phyloP scores from a whole-genome alignment of 64 coral and sea anemone genomes.

The Dendronephthya gigantea region DNA sequence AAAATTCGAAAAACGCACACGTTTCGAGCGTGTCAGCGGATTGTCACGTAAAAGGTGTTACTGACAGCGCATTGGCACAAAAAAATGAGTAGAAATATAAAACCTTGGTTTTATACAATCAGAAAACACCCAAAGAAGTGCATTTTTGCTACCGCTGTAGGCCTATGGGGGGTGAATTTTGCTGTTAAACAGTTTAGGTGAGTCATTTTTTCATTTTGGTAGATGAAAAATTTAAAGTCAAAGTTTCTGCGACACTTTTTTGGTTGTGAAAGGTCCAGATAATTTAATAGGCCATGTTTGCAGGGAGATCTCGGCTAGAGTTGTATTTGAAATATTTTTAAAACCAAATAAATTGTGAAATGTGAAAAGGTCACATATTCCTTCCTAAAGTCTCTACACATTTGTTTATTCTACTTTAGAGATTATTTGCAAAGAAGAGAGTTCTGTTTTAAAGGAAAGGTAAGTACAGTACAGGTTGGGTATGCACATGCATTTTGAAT shows the following conservation, averaged over 20 bases:
- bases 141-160: neutral
- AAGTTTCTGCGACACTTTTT: no score
- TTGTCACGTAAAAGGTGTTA: no score
- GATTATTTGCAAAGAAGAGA: conserved; percentile 6
- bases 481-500: no score
- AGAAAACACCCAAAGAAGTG: neutral
- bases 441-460: neutral
- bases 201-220: neutral
- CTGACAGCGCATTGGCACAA: neutral
- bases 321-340: no score
- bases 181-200: conserved; percentile 12
- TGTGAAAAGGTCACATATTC: neutral
- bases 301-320: no score
- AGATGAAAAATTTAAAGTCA: neutral
- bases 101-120: neutral
- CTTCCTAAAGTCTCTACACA: neutral
- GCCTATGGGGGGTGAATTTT: neutral
- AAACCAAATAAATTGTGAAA: no score
- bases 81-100: neutral
- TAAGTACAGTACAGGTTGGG: no score
- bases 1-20: no score
- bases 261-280: no score
- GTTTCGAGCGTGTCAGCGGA: no score
- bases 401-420: neutral
- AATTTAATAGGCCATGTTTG: no score